Base-by-base conservation (phyloP, 1,140 invertebrate genomes). In the Sweltsa coloradensis region DNA sequence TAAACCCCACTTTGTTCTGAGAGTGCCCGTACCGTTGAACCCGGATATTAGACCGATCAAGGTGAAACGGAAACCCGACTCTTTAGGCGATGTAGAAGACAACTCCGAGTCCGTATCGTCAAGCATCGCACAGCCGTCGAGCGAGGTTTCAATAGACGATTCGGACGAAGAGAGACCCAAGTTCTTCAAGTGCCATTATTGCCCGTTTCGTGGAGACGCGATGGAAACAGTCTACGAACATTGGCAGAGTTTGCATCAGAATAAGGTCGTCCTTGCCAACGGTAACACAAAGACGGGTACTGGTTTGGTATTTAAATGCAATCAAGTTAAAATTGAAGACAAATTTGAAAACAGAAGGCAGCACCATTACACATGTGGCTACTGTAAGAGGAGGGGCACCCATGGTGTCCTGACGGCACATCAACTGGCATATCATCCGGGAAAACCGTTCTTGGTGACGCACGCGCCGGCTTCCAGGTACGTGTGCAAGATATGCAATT, bases 341-440 rank as follows among this genome's bases (percentile, higher is more conserved):
- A 23, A n/a, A 14, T 4, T 26, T 5, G 14, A 14, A 11, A 26
- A 26, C 5, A 40, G 34, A 14, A 43, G 18, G 18, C 19, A n/a
- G n/a, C 22, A 14, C 1, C 43, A 44, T 5, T 27, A 25, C 9
- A 24, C 27, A 6, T 54, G 53, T 31, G 9, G 25, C 4, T 52
- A 49, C 36, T 49, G 27, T 19, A 47, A 43, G 29, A 36, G 41
- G 1, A 37, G 27, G 14, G 45, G 45, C 9, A 45, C 51, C 1
- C 31, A 31, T 14, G 23, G 34, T 2, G 27, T 19, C 11, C 29
- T 49, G n/a, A 41, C 25, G 16, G 24, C 4, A 31, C 53, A 54
- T 44, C 51, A 52, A n/a, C 34, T 41, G 3, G 4, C 9, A 7
- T 25, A n/a, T 13, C 53, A 54, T 40, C 44, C 53, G 5, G 44